Percentiles rank a stretch among this genome's conserved stretches.
Evolutionary conservation across 2,888 invertebrate species (phyloP).

Genomic region (Ametastegia equiseti): DNA sequence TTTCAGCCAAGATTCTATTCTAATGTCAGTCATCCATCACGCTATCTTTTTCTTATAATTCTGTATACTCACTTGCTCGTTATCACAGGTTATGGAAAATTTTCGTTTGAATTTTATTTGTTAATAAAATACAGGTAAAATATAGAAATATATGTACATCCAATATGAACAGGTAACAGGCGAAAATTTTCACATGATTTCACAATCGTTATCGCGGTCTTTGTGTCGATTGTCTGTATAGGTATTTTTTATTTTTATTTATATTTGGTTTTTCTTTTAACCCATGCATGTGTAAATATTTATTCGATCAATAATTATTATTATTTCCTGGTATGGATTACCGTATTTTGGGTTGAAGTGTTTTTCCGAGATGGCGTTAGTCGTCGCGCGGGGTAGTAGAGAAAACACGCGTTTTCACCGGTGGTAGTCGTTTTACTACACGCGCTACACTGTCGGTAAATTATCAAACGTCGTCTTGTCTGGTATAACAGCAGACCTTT

Average conservation of each 20-base stretch:
- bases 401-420: background rate
- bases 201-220: too few species aligned
- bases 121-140: background rate
- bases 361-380: background rate
- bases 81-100: too few species aligned
- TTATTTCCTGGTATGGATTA: too few species aligned
- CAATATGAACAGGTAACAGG: too few species aligned
- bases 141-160: background rate
- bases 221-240: too few species aligned
- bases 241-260: background rate
- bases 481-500: background rate
- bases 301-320: background rate
- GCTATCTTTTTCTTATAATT: background rate
- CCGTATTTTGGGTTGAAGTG: background rate
- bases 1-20: slow-evolving; percentile 18
- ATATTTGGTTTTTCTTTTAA: background rate
- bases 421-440: background rate
- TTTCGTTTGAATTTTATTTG: background rate
- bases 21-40: slow-evolving; percentile 26
- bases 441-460: slow-evolving; percentile 21
- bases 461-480: background rate
- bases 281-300: too few species aligned
- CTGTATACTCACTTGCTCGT: too few species aligned
- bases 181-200: too few species aligned
- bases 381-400: background rate